Evolutionary conservation across 2,888 invertebrate species (phyloP).

Genomic region (Lasioglossum malachurum): DNA sequence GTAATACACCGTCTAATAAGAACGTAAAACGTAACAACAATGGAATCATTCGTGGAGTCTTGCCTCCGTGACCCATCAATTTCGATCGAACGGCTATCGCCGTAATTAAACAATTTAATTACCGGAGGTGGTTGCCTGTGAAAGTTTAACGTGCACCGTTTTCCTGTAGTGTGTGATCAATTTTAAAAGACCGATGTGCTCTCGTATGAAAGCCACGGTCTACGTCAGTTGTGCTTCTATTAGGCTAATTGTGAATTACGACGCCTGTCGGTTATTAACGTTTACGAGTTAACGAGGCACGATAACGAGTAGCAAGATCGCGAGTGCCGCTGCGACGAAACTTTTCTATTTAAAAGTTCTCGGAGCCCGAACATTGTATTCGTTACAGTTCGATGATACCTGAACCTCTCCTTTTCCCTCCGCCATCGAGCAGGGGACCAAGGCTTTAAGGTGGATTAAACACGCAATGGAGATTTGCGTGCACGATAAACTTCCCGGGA

Average conservation of each 20-base stretch:
- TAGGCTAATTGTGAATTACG: constrained; percentile 66
- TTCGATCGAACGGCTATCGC: background rate
- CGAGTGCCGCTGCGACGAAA: constrained; percentile 45
- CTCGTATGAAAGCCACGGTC: background rate
- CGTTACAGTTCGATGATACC: constrained; percentile 48
- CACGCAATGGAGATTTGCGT: constrained; percentile 63
- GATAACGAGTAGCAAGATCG: constrained; percentile 63
- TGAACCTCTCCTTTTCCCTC: constrained; percentile 15
- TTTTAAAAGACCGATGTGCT: constrained; percentile 33
- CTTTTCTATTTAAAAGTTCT: constrained; percentile 70
- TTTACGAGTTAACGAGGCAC: constrained; percentile 63
- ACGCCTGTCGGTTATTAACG: constrained; percentile 65
- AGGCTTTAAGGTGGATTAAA: constrained; percentile 49
- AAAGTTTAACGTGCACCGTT: constrained; percentile 38
- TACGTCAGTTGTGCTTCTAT: constrained; percentile 34
- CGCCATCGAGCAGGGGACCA: background rate
- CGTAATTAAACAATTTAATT: constrained; percentile 25
- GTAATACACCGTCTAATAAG: background rate
- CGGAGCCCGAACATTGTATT: constrained; percentile 46
- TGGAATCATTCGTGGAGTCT: background rate
- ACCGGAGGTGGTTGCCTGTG: background rate
- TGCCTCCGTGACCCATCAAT: background rate
- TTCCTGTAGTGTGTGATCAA: constrained; percentile 40
- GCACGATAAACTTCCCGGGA: constrained; percentile 46
- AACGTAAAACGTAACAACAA: background rate